phyloP scores from a whole-genome alignment of 2,888 invertebrate genomes.

The Protodeltote pygarga region DNA sequence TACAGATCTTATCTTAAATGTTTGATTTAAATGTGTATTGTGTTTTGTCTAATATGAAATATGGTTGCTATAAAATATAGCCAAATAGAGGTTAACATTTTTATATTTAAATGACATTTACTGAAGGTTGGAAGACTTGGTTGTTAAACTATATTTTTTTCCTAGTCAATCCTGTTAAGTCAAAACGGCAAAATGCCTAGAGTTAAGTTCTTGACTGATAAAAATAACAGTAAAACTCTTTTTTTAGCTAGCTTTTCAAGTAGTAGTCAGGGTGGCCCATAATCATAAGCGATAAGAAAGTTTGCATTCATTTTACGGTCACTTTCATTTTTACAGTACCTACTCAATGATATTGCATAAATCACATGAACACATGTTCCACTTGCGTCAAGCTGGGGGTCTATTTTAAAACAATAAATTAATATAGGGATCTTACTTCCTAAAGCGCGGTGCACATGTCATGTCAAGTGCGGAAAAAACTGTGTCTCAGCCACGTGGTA shows the following conservation, averaged over 20 bases:
- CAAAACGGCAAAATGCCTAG: slow-evolving; percentile 4
- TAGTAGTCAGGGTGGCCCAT: slow-evolving; percentile 45
- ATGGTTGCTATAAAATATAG: slow-evolving; percentile 17
- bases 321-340: slow-evolving; percentile 43
- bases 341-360: slow-evolving; percentile 43
- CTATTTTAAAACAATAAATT: slow-evolving; percentile 84
- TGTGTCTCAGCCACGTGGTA: slow-evolving; percentile 80
- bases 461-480: slow-evolving; percentile 84
- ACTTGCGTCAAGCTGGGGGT: slow-evolving; percentile 60
- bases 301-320: slow-evolving; percentile 46
- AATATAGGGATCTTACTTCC: slow-evolving; percentile 69
- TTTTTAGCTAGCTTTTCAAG: slow-evolving; percentile 31
- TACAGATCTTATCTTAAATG: slow-evolving; percentile 58
- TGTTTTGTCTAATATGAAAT: slow-evolving; percentile 29
- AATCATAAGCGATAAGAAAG: slow-evolving; percentile 35
- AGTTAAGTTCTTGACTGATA: too few species aligned
- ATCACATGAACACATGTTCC: slow-evolving; percentile 45
- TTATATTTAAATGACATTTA: too few species aligned
- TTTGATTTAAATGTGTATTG: slow-evolving; percentile 57
- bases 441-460: slow-evolving; percentile 79
- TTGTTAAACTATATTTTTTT: too few species aligned
- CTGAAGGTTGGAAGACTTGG: too few species aligned
- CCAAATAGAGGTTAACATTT: too few species aligned
- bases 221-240: slow-evolving; percentile 8
- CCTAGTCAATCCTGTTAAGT: neutral